Conservation (phyloP, 2,113 vertebrate genomes). For the Prionailurus bengalensis region DNA sequence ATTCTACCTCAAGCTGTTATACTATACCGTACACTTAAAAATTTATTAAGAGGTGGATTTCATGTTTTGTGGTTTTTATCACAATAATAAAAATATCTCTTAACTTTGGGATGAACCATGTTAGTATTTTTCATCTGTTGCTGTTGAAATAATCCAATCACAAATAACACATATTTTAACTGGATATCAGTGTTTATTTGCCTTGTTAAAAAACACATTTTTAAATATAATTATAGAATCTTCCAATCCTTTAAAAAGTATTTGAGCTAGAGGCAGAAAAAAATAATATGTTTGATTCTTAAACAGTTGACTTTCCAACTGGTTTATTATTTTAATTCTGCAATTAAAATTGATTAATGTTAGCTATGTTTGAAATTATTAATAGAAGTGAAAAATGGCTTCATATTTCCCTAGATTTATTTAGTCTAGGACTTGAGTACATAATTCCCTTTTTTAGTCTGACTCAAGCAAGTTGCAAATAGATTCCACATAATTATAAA, state of each 20-base stretch:
- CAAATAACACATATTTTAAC: background rate
- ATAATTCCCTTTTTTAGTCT: background rate
- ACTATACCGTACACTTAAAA: background rate
- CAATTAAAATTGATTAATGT: slow-evolving; percentile 49
- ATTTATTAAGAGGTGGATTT: slow-evolving; percentile 2
- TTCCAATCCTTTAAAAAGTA: slow-evolving; percentile 10
- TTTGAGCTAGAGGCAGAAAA: slow-evolving; percentile 2
- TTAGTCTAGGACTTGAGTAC: background rate
- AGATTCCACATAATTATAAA: background rate
- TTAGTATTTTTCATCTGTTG: background rate
- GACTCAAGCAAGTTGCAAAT: background rate
- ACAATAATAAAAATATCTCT: background rate
- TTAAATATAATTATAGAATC: background rate
- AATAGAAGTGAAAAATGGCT: slow-evolving; percentile 36
- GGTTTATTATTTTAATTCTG: background rate
- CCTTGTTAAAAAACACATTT: background rate
- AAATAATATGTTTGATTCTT: background rate
- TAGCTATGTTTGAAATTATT: slow-evolving; percentile 6
- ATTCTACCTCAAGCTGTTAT: background rate
- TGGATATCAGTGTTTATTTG: background rate
- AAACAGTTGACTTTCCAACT: background rate
- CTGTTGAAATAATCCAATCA: background rate
- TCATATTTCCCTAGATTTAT: slow-evolving; percentile 3
- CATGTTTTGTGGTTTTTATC: background rate
- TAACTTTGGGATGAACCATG: background rate